A percentile compares a stretch with the other conserved stretches of the same genome.
Evolutionary conservation across 2,797 vertebrate species (phyloP).

Genomic region (Tarsius wallacei): DNA sequence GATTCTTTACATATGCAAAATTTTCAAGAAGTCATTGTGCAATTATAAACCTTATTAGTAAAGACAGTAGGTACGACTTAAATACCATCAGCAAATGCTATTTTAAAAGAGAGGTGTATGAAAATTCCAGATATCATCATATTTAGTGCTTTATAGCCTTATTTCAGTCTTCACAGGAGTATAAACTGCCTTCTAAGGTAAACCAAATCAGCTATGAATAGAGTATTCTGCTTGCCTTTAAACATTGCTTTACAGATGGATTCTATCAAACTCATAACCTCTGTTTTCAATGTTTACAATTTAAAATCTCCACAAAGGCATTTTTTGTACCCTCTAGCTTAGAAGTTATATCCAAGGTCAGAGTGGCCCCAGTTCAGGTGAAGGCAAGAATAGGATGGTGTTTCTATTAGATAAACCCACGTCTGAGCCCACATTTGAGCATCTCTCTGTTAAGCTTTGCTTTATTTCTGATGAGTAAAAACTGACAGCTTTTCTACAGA

Average conservation of each 20-base stretch:
- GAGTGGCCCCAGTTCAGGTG: not conserved
- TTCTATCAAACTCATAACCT: slow-evolving; percentile 6
- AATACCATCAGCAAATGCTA: not conserved
- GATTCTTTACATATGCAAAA: not conserved
- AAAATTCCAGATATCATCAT: not conserved
- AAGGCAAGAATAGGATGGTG: not conserved
- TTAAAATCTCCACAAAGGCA: not conserved
- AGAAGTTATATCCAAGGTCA: slow-evolving; percentile 26
- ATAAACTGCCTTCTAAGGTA: slow-evolving; percentile 1
- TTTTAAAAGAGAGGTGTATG: not conserved
- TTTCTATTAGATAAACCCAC: not conserved
- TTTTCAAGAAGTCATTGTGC: not conserved
- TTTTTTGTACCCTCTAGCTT: slow-evolving; percentile 33
- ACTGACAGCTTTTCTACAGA: slow-evolving; percentile 40
- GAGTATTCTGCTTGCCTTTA: slow-evolving; percentile 14
- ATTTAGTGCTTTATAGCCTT: not conserved
- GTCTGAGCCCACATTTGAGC: not conserved
- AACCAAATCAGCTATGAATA: slow-evolving; percentile 20
- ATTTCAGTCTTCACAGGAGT: not conserved
- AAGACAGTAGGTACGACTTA: not conserved
- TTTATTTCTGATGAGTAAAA: slow-evolving; percentile 58
- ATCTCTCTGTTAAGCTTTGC: slow-evolving; percentile 25
- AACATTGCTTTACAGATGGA: slow-evolving; percentile 16
- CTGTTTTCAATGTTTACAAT: slow-evolving; percentile 39
- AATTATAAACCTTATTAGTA: slow-evolving; percentile 41